Conservation (phyloP, 2,113 vertebrate genomes). For the Barbus barbus region DNA sequence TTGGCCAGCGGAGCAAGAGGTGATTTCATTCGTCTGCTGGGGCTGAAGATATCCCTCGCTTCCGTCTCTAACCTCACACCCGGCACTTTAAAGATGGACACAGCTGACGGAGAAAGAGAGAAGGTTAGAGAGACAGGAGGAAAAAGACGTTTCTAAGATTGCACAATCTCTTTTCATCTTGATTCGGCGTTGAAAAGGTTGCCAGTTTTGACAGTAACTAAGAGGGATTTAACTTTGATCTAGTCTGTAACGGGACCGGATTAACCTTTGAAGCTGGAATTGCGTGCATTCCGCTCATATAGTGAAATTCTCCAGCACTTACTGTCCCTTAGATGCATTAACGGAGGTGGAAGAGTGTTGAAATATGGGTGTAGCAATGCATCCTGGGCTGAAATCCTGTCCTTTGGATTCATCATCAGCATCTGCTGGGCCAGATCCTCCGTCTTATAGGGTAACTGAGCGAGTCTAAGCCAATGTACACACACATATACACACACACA, state of each 20-base stretch:
- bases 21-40: constrained; percentile 65
- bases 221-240: constrained; percentile 37
- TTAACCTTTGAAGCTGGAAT: constrained; percentile 36
- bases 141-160: not conserved
- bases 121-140: not conserved
- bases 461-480: constrained; percentile 73
- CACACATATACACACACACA: constrained; percentile 51
- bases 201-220: constrained; percentile 26
- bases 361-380: constrained; percentile 82
- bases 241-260: not conserved
- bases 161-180: not conserved
- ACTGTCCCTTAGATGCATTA: constrained; percentile 79
- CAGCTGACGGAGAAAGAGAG: constrained; percentile 67
- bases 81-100: constrained; percentile 85
- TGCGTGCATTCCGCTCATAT: constrained; percentile 18
- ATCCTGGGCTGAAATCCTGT: constrained; percentile 76
- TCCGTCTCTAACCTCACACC: constrained; percentile 83
- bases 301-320: constrained; percentile 34
- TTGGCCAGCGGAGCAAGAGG: constrained; percentile 67
- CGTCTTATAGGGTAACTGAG: constrained; percentile 76
- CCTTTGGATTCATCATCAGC: constrained; percentile 76
- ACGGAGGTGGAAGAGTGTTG: constrained; percentile 78
- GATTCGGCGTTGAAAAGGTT: constrained; percentile 16
- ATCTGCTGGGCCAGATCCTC: constrained; percentile 84
- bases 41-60: constrained; percentile 79